phyloP scores from a whole-genome alignment of 2,888 invertebrate species.

The Caenorhabditis sp. region DNA sequence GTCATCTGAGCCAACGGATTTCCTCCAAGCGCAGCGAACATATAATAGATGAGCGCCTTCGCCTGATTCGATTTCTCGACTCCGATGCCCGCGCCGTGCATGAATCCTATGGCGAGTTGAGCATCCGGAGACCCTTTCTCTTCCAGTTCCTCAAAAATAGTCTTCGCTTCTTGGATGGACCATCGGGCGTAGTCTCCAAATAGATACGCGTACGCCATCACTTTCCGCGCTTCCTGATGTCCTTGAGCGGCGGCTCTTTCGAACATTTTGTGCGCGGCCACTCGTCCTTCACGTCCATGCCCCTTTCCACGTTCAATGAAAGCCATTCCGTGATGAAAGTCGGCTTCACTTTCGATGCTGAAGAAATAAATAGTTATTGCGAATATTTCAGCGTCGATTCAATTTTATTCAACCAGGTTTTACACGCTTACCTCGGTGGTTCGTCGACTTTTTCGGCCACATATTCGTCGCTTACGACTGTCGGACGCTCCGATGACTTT shows the following conservation, averaged over 20 bases:
- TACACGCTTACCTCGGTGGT: slow-evolving; percentile 9
- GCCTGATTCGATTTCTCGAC: slow-evolving; percentile 75
- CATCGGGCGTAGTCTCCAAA: slow-evolving; percentile 88
- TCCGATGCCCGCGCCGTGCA: slow-evolving; percentile 81
- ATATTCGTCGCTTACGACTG: slow-evolving; percentile 21
- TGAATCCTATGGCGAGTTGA: slow-evolving; percentile 84
- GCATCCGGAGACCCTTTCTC: slow-evolving; percentile 87
- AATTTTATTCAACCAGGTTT: no score
- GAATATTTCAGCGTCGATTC: no score
- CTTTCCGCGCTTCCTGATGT: slow-evolving; percentile 87
- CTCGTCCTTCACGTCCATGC: slow-evolving; percentile 59
- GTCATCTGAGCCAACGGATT: slow-evolving; percentile 96
- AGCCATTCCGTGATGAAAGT: slow-evolving; percentile 43
- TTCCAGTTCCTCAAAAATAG: slow-evolving; percentile 84
- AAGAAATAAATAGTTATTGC: no score
- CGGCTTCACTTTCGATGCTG: slow-evolving; percentile 25
- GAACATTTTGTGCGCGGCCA: slow-evolving; percentile 85
- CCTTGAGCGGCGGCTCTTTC: slow-evolving; percentile 88
- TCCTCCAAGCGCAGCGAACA: slow-evolving; percentile 91
- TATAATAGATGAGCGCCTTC: slow-evolving; percentile 89
- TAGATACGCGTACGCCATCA: slow-evolving; percentile 86
- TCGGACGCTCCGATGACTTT: background rate
- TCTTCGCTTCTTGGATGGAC: slow-evolving; percentile 86
- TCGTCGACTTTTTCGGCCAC: slow-evolving; percentile 16
- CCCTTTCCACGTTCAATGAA: slow-evolving; percentile 62